Percentiles rank a stretch among this genome's conserved stretches.
Conservation (phyloP, 2,888 invertebrate species). For the Drosophila putrida region DNA sequence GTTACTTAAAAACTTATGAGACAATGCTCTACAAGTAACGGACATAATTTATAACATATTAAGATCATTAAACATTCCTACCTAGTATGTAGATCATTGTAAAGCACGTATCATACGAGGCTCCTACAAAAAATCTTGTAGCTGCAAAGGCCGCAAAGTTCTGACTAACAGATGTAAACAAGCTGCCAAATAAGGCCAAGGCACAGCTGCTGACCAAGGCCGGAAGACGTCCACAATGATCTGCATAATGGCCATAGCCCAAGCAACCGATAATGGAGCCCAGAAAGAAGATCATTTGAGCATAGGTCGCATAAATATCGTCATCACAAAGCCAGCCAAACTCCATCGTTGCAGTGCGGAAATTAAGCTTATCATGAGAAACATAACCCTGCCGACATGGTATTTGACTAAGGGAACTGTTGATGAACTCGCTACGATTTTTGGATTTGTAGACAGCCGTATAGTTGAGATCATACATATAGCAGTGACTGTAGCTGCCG, state of each 20-base stretch:
- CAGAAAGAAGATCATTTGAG: conserved; percentile 93
- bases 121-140: conserved; percentile 92
- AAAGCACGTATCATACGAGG: conserved; percentile 95
- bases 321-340: conserved; percentile 94
- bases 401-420: conserved; percentile 87
- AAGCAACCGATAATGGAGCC: conserved; percentile 94
- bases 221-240: conserved; percentile 92
- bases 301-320: conserved; percentile 90
- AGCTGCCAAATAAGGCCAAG: conserved; percentile 89
- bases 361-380: conserved; percentile 91
- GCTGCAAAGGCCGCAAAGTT: conserved; percentile 91
- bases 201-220: conserved; percentile 91
- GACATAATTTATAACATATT: no score
- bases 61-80: neutral
- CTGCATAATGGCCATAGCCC: conserved; percentile 93
- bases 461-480: conserved; percentile 92
- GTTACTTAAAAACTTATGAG: no score
- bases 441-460: conserved; percentile 86
- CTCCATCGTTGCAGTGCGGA: conserved; percentile 93
- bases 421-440: conserved; percentile 87
- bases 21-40: no score
- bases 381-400: conserved; percentile 92
- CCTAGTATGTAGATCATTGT: conserved; percentile 96
- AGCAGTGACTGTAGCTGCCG: conserved; percentile 88
- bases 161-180: conserved; percentile 89